A percentile compares a stretch with the other conserved stretches of the same genome.
These are phyloP conservation scores for Melanotaenia boesemani DNA, from an alignment of 2,797 vertebrate species.

Conservation along the genomic window DNA sequence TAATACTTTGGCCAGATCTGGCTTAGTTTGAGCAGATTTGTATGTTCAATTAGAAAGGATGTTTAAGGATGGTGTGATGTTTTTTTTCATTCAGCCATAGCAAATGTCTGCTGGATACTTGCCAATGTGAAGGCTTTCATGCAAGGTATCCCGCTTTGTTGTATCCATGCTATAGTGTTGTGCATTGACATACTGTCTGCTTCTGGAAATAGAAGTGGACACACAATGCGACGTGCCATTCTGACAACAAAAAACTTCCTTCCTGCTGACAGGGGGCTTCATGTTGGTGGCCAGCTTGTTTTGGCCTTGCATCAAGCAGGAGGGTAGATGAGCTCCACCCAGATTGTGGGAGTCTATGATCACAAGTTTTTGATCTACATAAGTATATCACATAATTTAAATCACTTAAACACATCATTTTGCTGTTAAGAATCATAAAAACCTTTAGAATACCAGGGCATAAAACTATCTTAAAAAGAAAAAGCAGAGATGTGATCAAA, in stretches of 20 bases:
- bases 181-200: constrained; percentile 29
- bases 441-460: neutral
- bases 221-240: constrained; percentile 58
- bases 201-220: constrained; percentile 52
- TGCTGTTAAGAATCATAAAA: neutral
- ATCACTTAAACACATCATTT: neutral
- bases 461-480: neutral
- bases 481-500: constrained; percentile 3
- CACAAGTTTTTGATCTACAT: neutral
- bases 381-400: neutral
- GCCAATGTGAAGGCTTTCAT: constrained; percentile 15
- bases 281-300: constrained; percentile 50
- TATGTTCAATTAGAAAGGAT: constrained; percentile 40
- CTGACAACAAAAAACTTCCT: constrained; percentile 75
- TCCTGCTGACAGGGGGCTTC: constrained; percentile 62
- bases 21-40: constrained; percentile 26
- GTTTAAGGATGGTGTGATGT: constrained; percentile 17
- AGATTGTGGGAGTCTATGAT: constrained; percentile 56
- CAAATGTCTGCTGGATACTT: constrained; percentile 14
- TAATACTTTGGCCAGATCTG: constrained; percentile 10
- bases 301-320: constrained; percentile 61
- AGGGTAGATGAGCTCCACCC: constrained; percentile 50
- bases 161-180: constrained; percentile 20
- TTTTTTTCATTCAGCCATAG: neutral
- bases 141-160: neutral